Evolutionary conservation across 2,888 invertebrate genomes (phyloP).

Genomic region (Megamerina dolium): DNA sequence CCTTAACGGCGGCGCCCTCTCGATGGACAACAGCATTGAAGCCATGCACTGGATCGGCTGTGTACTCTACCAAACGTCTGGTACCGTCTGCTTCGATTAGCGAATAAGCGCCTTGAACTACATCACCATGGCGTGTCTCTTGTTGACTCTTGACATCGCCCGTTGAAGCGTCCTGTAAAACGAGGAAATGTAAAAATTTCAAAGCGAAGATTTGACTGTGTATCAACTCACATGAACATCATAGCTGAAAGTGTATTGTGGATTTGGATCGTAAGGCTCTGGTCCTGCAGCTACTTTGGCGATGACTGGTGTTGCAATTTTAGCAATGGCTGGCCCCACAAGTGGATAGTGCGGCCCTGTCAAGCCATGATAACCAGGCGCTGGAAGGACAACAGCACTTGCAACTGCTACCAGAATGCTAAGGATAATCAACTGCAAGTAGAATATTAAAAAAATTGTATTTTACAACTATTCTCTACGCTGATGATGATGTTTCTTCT

Average conservation of each 20-base stretch:
- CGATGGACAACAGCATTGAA: constrained; percentile 56
- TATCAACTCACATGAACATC: constrained; percentile 53
- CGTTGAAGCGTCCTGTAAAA: constrained; percentile 49
- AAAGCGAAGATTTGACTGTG: neutral
- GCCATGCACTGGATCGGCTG: constrained; percentile 55
- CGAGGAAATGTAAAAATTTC: neutral
- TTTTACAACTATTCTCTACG: neutral
- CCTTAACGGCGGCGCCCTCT: constrained; percentile 42
- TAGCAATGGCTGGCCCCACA: constrained; percentile 32
- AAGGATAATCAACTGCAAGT: constrained; percentile 34
- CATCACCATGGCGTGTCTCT: constrained; percentile 54
- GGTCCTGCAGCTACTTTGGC: constrained; percentile 23
- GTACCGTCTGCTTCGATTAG: constrained; percentile 55
- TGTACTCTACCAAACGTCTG: constrained; percentile 54
- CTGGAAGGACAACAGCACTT: constrained; percentile 24
- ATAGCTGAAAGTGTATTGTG: constrained; percentile 55
- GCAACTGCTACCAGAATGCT: constrained; percentile 35
- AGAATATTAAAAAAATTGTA: constrained; percentile 6
- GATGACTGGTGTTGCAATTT: constrained; percentile 39
- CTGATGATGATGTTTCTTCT: too few relatives aligned
- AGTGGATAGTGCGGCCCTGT: constrained; percentile 19
- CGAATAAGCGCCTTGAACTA: constrained; percentile 54
- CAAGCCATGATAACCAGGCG: constrained; percentile 27
- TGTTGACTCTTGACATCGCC: constrained; percentile 55
- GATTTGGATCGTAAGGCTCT: constrained; percentile 50